These are phyloP conservation scores for Polyommatus icarus DNA, from an alignment of 2,888 invertebrate species.

Conservation along the genomic window DNA sequence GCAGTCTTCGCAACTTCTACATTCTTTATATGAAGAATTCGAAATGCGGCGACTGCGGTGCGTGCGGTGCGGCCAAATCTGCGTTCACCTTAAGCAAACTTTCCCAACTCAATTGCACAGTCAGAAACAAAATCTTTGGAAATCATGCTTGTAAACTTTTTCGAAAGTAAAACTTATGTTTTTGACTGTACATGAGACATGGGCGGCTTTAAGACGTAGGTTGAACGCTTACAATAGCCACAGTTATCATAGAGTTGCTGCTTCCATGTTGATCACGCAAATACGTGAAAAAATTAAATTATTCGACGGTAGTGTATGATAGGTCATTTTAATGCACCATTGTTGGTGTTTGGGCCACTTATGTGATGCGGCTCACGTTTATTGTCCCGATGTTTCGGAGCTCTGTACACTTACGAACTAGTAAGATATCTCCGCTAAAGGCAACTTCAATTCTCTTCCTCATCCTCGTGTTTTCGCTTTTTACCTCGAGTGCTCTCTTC, in stretches of 20 bases:
- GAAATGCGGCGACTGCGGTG: no score
- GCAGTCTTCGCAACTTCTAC: no score
- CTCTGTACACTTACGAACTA: conserved; percentile 78
- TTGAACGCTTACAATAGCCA: background rate
- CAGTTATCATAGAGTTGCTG: background rate
- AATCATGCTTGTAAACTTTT: background rate
- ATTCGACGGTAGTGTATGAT: background rate
- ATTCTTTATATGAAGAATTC: no score
- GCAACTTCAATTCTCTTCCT: conserved; percentile 78
- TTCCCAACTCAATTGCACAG: background rate
- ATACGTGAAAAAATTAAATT: background rate
- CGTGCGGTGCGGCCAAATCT: no score
- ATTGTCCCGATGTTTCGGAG: conserved; percentile 78
- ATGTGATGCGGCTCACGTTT: conserved; percentile 50
- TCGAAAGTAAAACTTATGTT: background rate
- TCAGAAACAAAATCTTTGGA: background rate
- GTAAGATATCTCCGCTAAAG: conserved; percentile 75
- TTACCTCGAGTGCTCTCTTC: conserved; percentile 81
- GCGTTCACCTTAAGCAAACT: no score
- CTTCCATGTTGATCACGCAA: background rate
- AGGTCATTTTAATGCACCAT: conserved; percentile 6
- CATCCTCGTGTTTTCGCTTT: conserved; percentile 81
- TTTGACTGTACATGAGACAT: background rate
- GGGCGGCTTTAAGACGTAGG: background rate
- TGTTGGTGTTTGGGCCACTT: conserved; percentile 17